These are phyloP conservation scores for Microdon myrmicae DNA, from an alignment of 2,888 invertebrate species.

Conservation along the genomic window DNA sequence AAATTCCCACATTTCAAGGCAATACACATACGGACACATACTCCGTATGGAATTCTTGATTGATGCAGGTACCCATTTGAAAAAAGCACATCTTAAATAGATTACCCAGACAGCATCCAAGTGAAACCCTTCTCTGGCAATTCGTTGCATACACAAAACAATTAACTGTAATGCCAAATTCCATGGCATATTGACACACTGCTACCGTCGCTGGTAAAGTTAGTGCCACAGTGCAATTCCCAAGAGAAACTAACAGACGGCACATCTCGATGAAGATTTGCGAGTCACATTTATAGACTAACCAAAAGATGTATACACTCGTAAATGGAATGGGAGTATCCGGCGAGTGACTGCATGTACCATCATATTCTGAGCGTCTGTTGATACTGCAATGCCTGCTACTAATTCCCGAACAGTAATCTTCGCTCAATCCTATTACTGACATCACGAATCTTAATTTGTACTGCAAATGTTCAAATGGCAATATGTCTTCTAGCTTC, in stretches of 20 bases:
- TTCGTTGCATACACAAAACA: slow-evolving; percentile 20
- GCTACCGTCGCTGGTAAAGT: neutral
- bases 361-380: slow-evolving; percentile 36
- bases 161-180: slow-evolving; percentile 36
- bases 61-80: slow-evolving; percentile 32
- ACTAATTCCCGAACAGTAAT: slow-evolving; percentile 21
- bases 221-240: slow-evolving; percentile 23
- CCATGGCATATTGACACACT: slow-evolving; percentile 37
- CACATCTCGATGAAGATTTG: slow-evolving; percentile 44
- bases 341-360: slow-evolving; percentile 19
- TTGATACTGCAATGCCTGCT: slow-evolving; percentile 16
- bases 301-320: slow-evolving; percentile 13
- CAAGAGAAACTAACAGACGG: slow-evolving; percentile 24
- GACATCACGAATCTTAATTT: slow-evolving; percentile 47
- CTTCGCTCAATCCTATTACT: slow-evolving; percentile 34
- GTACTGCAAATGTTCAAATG: slow-evolving; percentile 33
- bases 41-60: slow-evolving; percentile 14
- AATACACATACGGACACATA: slow-evolving; percentile 22
- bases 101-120: slow-evolving; percentile 13
- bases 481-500: slow-evolving; percentile 21
- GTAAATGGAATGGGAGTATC: slow-evolving; percentile 45
- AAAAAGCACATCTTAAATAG: slow-evolving; percentile 16
- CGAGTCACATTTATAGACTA: slow-evolving; percentile 25
- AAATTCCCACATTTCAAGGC: slow-evolving; percentile 30
- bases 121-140: slow-evolving; percentile 27